These are phyloP conservation scores for Drosophila imparisetae DNA, from an alignment of 2,888 invertebrate species.

Conservation along the genomic window DNA sequence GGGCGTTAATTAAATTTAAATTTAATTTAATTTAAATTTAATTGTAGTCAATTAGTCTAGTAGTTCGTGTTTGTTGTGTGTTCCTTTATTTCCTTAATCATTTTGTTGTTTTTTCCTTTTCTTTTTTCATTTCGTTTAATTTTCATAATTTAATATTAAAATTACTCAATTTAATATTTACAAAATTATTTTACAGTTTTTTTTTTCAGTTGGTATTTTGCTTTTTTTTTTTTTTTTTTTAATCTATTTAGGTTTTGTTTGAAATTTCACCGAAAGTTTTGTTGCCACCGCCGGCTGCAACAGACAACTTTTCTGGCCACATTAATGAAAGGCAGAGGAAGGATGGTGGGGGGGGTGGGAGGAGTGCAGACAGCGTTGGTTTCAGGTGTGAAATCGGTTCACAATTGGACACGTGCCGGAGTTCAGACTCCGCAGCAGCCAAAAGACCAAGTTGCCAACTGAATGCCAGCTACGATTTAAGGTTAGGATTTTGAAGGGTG, in stretches of 20 bases:
- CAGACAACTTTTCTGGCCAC: constrained; percentile 57
- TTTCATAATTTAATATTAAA: constrained; percentile 58
- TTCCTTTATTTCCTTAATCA: constrained; percentile 30
- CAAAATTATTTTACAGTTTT: constrained; percentile 76
- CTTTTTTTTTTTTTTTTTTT: constrained; percentile 1
- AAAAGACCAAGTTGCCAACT: constrained; percentile 22
- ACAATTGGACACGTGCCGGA: constrained; percentile 63
- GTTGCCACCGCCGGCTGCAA: constrained; percentile 15
- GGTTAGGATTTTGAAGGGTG: neutral
- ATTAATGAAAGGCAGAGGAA: neutral
- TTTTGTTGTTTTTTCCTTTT: neutral
- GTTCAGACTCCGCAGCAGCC: constrained; percentile 1
- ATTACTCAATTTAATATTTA: constrained; percentile 72
- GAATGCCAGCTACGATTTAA: neutral
- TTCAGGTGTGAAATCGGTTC: constrained; percentile 52
- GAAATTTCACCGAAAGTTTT: constrained; percentile 67
- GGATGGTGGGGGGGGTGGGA: neutral
- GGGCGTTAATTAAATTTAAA: constrained; percentile 57
- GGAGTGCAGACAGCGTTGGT: neutral
- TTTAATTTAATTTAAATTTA: constrained; percentile 52
- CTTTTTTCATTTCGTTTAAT: constrained; percentile 4
- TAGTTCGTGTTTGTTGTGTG: constrained; percentile 43
- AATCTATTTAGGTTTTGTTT: constrained; percentile 24
- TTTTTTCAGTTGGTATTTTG: constrained; percentile 14
- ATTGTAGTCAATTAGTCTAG: constrained; percentile 74